A percentile compares a stretch with the other conserved stretches of the same genome.
These are phyloP conservation scores for Suillia variegata DNA, from an alignment of 2,888 invertebrate genomes.

Conservation along the genomic window DNA sequence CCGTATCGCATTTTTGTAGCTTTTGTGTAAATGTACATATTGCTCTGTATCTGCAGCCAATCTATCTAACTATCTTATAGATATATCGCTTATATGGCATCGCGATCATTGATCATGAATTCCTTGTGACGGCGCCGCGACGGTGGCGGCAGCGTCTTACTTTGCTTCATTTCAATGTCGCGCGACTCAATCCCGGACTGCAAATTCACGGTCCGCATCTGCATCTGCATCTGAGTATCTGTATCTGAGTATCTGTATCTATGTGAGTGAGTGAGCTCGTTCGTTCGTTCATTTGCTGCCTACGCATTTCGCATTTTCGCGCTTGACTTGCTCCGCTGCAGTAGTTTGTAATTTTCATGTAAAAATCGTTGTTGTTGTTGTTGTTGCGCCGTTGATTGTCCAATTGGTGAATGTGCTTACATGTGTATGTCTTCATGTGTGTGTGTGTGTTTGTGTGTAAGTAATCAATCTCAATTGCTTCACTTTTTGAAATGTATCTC, in stretches of 20 bases:
- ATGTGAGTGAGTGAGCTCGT: neutral
- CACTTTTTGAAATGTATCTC: constrained; percentile 26
- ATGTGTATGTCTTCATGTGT: neutral
- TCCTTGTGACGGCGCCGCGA: neutral
- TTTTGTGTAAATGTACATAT: too few species aligned
- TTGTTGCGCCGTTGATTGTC: neutral
- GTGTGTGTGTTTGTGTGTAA: neutral
- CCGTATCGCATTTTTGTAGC: too few species aligned
- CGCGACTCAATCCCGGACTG: neutral
- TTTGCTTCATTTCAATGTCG: neutral
- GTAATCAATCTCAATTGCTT: constrained; percentile 31
- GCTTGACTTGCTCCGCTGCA: constrained; percentile 30
- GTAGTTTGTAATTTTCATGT: constrained; percentile 52
- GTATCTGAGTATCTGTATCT: neutral
- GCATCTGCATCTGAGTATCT: neutral
- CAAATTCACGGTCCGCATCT: neutral
- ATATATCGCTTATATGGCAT: neutral
- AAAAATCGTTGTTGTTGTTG: constrained; percentile 34
- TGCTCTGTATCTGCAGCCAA: too few species aligned
- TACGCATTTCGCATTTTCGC: neutral
- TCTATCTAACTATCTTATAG: too few species aligned
- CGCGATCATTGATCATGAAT: constrained; percentile 3
- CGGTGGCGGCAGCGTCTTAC: neutral
- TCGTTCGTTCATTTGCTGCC: neutral
- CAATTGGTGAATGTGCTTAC: neutral